Percentiles rank a stretch among this genome's conserved stretches.
These are phyloP conservation scores for Pararge aegeria DNA, from an alignment of 1,140 invertebrate species.

Conservation along the genomic window DNA sequence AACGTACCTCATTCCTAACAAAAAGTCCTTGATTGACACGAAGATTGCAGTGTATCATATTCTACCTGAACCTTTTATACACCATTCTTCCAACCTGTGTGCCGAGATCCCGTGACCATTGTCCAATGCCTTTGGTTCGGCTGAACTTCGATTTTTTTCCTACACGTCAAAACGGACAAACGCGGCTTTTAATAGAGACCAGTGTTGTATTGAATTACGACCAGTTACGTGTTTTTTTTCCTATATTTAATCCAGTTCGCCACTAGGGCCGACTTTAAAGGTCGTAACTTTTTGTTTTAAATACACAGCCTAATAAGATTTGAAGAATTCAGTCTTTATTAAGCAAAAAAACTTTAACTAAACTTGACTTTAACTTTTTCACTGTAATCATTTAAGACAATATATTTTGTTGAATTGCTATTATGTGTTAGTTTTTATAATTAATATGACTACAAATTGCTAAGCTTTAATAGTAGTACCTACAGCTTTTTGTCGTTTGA, in stretches of 20 bases:
- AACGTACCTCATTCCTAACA: background rate
- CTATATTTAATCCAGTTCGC: slow-evolving; percentile 7
- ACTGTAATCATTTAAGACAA: no score
- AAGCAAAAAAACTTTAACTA: no score
- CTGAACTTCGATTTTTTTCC: slow-evolving; percentile 55
- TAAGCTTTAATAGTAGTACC: no score
- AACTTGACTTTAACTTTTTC: no score
- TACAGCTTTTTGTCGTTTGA: no score
- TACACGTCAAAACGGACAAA: slow-evolving; percentile 54
- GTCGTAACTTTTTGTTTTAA: background rate
- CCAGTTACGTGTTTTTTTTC: slow-evolving; percentile 18
- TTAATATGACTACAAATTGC: no score
- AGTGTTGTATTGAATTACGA: slow-evolving; percentile 54
- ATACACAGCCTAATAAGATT: background rate
- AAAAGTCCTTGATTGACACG: slow-evolving; percentile 52
- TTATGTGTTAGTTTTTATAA: no score
- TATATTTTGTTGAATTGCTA: no score
- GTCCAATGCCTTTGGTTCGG: slow-evolving; percentile 74
- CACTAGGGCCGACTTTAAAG: slow-evolving; percentile 2
- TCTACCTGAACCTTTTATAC: slow-evolving; percentile 65
- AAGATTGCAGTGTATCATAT: slow-evolving; percentile 63
- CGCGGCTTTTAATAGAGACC: slow-evolving; percentile 46
- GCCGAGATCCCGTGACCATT: slow-evolving; percentile 64
- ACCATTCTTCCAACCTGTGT: slow-evolving; percentile 50
- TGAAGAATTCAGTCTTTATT: background rate